Evolutionary conservation across 2,888 invertebrate genomes (phyloP), one percentile per base, ranked within the genome.

Genomic region (Desoria tigrina): DNA sequence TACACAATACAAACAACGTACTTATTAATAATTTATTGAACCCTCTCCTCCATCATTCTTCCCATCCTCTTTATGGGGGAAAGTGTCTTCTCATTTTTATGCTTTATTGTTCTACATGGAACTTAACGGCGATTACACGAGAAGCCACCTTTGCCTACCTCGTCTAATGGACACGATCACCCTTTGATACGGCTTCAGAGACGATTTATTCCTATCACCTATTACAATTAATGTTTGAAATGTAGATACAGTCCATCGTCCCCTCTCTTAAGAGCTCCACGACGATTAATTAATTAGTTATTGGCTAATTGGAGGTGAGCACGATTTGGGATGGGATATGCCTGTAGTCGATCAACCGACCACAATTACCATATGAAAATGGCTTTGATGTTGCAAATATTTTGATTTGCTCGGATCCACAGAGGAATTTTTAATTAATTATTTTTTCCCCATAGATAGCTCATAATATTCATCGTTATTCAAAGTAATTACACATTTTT

Each of bases 1-100:
- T 57, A n/a, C 23, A 42, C 57, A 57, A 57, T 42, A 39, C 57
- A 57, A 57, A 57, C 57, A 57, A 57, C 57, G 57, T 57, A 42
- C 42, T 57, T 57, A 57, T 57, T 57, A 28, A 42, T 57, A 57
- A 57, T 57, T 57, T 57, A 57, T 57, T 57, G 57, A 9, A 14
- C 57, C 23, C 42, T 14, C 16, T 23, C 14, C 42, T 24, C 57
- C 57, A 57, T 57, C 42, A 42, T 39, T 57, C 57, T 57, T 57
- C 23, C 42, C 9, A 42, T 6, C 9, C 24, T 51, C 24, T 51
- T 51, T 51, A 51, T 51, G 51, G 51, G 51, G 7, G 51, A 51
- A 51, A 51, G 51, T 51, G 51, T 51, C 51, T 51, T 51, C 26
- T 26, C 14, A 7, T 26, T 4, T 26, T 24, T 39, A 24, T 42